A percentile compares a stretch with the other conserved stretches of the same genome.
phyloP scores from a whole-genome alignment of 2,797 vertebrate species.

The Cottoperca gobio region DNA sequence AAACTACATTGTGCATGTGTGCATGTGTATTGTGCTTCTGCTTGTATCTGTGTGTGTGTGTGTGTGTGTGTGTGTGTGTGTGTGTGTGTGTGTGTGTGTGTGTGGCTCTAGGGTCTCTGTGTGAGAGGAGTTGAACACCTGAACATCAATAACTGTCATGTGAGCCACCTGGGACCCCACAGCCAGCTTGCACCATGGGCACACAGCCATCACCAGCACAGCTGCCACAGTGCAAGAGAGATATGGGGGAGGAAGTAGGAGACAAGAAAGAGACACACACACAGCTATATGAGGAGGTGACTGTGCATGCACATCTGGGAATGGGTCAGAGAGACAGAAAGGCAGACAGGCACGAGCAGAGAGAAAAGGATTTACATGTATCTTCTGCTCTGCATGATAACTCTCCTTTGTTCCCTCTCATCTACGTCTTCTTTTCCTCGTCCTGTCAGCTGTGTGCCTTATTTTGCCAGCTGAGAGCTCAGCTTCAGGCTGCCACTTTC shows the following conservation, averaged over 20 bases:
- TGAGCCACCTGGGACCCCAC: slow-evolving; percentile 85
- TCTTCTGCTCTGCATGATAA: slow-evolving; percentile 58
- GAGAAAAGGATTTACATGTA: slow-evolving; percentile 50
- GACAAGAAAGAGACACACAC: slow-evolving; percentile 51
- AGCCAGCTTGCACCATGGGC: slow-evolving; percentile 84
- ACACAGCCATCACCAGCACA: slow-evolving; percentile 85
- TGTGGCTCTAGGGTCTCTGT: slow-evolving; percentile 78
- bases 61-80: slow-evolving; percentile 12
- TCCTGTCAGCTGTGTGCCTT: slow-evolving; percentile 58
- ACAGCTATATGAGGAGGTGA: slow-evolving; percentile 53
- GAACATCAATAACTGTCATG: slow-evolving; percentile 88
- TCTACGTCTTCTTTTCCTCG: slow-evolving; percentile 55
- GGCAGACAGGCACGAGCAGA: slow-evolving; percentile 48
- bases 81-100: slow-evolving; percentile 46
- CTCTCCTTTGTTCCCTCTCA: slow-evolving; percentile 58
- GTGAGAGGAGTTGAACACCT: slow-evolving; percentile 85
- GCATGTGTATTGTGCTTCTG: slow-evolving; percentile 36
- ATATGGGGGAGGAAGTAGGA: slow-evolving; percentile 54
- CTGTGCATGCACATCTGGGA: slow-evolving; percentile 59
- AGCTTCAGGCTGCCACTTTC: slow-evolving; percentile 63
- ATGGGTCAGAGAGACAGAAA: slow-evolving; percentile 54
- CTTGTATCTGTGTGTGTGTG: slow-evolving; percentile 10
- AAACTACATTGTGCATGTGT: slow-evolving; percentile 41
- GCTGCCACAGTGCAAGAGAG: slow-evolving; percentile 75
- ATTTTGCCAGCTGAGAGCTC: slow-evolving; percentile 73